Evolutionary conservation across 2,888 invertebrate species (phyloP).

Genomic region (Leptopilina myrica): DNA sequence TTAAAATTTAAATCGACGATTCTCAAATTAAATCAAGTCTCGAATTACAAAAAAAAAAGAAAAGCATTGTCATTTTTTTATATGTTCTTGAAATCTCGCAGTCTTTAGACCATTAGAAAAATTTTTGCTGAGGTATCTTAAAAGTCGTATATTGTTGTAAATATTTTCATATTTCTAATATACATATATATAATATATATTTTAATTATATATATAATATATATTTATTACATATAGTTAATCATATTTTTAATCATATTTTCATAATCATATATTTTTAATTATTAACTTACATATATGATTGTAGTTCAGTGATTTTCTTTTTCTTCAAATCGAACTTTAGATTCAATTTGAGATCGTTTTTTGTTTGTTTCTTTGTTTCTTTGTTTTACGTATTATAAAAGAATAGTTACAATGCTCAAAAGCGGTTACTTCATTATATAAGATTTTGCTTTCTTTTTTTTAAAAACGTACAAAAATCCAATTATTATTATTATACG

Average conservation of each 20-base stretch:
- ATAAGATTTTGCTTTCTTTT: background rate
- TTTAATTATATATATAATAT: too few species aligned
- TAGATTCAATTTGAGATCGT: background rate
- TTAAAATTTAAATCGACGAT: constrained; percentile 25
- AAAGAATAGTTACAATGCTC: constrained; percentile 32
- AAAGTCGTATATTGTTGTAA: constrained; percentile 29
- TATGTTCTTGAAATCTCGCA: constrained; percentile 26
- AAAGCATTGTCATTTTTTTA: constrained; percentile 36
- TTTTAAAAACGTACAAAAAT: constrained; percentile 61
- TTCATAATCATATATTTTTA: background rate
- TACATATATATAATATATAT: background rate
- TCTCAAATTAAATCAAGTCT: constrained; percentile 15
- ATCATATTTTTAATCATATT: background rate
- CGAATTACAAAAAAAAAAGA: constrained; percentile 20
- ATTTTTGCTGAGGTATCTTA: constrained; percentile 39
- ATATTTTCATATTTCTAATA: constrained; percentile 14
- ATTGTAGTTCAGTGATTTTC: constrained; percentile 1
- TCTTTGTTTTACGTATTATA: background rate
- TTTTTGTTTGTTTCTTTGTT: too few species aligned
- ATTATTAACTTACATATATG: constrained; percentile 27
- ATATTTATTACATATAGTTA: constrained; percentile 1
- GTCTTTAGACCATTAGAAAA: constrained; percentile 46
- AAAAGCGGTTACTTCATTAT: constrained; percentile 40
- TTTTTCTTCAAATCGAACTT: constrained; percentile 11
- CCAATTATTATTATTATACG: constrained; percentile 49